Conservation (phyloP, 2,797 vertebrate species). For the Pterois miles region DNA sequence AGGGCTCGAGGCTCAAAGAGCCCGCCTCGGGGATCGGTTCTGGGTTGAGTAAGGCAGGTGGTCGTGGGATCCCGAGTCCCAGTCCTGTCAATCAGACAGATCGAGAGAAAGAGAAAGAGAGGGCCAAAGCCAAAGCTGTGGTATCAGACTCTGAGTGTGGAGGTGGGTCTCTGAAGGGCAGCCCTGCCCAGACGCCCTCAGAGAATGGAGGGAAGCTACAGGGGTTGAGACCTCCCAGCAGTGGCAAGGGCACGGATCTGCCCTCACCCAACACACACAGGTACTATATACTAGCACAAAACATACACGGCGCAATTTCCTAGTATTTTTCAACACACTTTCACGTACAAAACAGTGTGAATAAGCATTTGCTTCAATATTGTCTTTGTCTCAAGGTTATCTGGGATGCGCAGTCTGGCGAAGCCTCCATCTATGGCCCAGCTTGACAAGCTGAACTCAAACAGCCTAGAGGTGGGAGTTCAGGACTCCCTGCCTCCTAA, state of each 20-base stretch:
- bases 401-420: slow-evolving; percentile 87
- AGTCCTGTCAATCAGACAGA: slow-evolving; percentile 96
- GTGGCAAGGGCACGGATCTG: slow-evolving; percentile 85
- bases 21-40: slow-evolving; percentile 83
- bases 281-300: slow-evolving; percentile 68
- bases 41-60: slow-evolving; percentile 66
- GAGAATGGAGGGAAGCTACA: slow-evolving; percentile 88
- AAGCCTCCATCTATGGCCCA: slow-evolving; percentile 90
- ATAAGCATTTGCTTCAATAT: slow-evolving; percentile 1
- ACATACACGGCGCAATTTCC: background rate
- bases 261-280: slow-evolving; percentile 88
- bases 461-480: slow-evolving; percentile 85
- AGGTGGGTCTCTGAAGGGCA: slow-evolving; percentile 71
- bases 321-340: background rate
- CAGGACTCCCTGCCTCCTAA: slow-evolving; percentile 78
- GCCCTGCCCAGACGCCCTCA: slow-evolving; percentile 79
- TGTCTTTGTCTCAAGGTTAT: slow-evolving; percentile 71
- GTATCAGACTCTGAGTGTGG: slow-evolving; percentile 89
- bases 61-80: slow-evolving; percentile 72
- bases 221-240: slow-evolving; percentile 79
- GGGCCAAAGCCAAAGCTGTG: slow-evolving; percentile 94
- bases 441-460: slow-evolving; percentile 93
- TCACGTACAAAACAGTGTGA: background rate
- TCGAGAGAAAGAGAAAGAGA: slow-evolving; percentile 96
- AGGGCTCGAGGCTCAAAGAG: slow-evolving; percentile 90